Percentiles rank a stretch among this genome's conserved stretches.
Evolutionary conservation across 2,888 invertebrate genomes (phyloP).

Genomic region (Tortricodes alternella): DNA sequence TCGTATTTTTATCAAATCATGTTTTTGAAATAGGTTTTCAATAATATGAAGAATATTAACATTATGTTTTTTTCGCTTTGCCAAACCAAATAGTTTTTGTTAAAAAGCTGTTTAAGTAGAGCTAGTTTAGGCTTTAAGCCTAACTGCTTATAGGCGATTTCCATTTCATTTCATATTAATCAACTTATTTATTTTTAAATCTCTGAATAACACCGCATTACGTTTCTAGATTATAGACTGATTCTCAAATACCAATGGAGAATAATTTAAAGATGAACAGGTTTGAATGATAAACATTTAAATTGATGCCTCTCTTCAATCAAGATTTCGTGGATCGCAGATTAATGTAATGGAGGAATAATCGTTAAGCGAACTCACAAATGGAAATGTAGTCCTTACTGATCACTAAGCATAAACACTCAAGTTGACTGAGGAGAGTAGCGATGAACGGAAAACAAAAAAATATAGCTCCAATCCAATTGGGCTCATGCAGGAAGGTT

Average conservation of each 20-base stretch:
- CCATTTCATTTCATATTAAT: not conserved
- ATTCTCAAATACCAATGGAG: not conserved
- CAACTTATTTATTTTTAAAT: too few species aligned
- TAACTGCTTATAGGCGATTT: too few species aligned
- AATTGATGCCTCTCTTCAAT: slow-evolving; percentile 7
- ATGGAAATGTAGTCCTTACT: slow-evolving; percentile 5
- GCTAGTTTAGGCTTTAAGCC: too few species aligned
- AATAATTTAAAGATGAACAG: slow-evolving; percentile 6
- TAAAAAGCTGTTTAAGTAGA: too few species aligned
- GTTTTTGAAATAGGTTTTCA: too few species aligned
- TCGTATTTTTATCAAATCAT: too few species aligned
- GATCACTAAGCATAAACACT: not conserved
- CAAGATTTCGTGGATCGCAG: not conserved
- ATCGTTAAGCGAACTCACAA: slow-evolving; percentile 4
- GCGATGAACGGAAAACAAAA: not conserved
- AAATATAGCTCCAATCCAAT: not conserved
- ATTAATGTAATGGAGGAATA: not conserved
- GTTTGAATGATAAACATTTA: slow-evolving; percentile 4
- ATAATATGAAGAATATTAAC: too few species aligned
- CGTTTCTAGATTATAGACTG: not conserved
- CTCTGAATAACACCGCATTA: too few species aligned
- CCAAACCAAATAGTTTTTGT: too few species aligned
- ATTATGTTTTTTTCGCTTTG: too few species aligned
- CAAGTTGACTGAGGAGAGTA: not conserved
- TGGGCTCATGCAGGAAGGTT: not conserved